A percentile compares a stretch with the other conserved stretches of the same genome.
These are phyloP conservation scores for Brachymystax lenok DNA, from an alignment of 2,797 vertebrate genomes.

Conservation along the genomic window DNA sequence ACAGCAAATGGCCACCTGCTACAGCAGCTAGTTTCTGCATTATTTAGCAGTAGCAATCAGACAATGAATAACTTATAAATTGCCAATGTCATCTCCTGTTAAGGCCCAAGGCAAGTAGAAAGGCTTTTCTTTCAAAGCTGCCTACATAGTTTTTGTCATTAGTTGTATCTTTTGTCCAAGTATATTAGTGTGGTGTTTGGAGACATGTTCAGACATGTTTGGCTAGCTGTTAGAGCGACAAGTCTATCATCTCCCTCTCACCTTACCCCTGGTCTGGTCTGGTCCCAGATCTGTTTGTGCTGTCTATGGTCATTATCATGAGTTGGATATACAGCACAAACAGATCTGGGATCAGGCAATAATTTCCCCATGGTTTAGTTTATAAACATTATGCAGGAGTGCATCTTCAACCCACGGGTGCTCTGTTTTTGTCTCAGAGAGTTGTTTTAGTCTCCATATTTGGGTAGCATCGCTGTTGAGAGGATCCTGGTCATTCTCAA, in stretches of 20 bases:
- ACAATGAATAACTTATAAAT: neutral
- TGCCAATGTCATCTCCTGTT: neutral
- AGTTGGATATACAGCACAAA: neutral
- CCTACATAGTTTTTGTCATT: neutral
- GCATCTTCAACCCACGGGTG: neutral
- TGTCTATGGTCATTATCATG: neutral
- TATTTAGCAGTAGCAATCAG: neutral
- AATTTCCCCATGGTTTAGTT: neutral
- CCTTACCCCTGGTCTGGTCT: too few relatives aligned
- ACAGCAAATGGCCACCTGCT: neutral
- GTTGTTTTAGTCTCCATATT: conserved; percentile 2
- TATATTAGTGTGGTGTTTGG: neutral
- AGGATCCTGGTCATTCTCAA: conserved; percentile 2
- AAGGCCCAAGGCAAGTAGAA: too few relatives aligned
- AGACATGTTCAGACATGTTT: neutral
- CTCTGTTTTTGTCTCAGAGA: neutral
- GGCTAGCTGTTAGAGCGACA: neutral
- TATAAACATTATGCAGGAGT: neutral
- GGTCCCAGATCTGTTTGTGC: neutral
- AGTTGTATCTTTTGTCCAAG: neutral
- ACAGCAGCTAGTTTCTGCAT: neutral
- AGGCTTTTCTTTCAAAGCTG: neutral
- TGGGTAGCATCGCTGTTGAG: neutral
- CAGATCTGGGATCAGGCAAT: neutral
- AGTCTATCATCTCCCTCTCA: neutral